Conservation (phyloP, 2,888 invertebrate genomes). For the Rosalia funebris region DNA sequence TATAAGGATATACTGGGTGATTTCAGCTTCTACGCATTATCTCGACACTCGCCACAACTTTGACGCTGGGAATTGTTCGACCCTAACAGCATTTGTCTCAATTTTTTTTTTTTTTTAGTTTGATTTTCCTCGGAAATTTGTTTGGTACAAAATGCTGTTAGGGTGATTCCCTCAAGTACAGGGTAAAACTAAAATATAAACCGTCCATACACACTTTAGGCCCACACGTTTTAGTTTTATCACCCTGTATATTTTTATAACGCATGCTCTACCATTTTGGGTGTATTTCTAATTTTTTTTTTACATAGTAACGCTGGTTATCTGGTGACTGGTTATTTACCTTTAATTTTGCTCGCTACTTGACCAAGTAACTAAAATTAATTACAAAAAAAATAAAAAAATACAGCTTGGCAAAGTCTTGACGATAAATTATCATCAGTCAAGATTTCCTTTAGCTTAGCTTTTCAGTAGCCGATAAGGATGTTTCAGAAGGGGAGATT, state of each 20-base stretch:
- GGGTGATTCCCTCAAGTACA: slow-evolving; percentile 10
- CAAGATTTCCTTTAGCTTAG: slow-evolving; percentile 10
- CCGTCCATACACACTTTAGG: background rate
- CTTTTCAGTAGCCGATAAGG: slow-evolving; percentile 2
- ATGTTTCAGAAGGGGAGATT: background rate
- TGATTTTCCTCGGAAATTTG: background rate
- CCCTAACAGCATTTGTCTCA: background rate
- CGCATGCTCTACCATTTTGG: slow-evolving; percentile 50
- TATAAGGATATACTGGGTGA: slow-evolving; percentile 2
- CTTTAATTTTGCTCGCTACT: slow-evolving; percentile 8
- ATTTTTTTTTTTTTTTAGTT: slow-evolving; percentile 11
- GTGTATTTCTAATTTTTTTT: slow-evolving; percentile 58
- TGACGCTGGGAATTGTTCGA: no score
- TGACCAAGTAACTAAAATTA: background rate
- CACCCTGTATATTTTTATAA: slow-evolving; percentile 28
- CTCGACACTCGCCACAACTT: no score
- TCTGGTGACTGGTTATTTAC: slow-evolving; percentile 52
- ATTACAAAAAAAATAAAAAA: background rate
- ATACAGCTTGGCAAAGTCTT: background rate
- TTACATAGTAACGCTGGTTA: slow-evolving; percentile 47
- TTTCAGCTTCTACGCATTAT: background rate
- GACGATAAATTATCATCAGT: background rate
- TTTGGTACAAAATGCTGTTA: background rate
- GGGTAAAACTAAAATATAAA: slow-evolving; percentile 17
- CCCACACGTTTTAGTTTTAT: background rate